A percentile compares a stretch with the other conserved stretches of the same genome.
Conservation (phyloP, 2,113 vertebrate genomes). For the Sylvilagus bachmani region DNA sequence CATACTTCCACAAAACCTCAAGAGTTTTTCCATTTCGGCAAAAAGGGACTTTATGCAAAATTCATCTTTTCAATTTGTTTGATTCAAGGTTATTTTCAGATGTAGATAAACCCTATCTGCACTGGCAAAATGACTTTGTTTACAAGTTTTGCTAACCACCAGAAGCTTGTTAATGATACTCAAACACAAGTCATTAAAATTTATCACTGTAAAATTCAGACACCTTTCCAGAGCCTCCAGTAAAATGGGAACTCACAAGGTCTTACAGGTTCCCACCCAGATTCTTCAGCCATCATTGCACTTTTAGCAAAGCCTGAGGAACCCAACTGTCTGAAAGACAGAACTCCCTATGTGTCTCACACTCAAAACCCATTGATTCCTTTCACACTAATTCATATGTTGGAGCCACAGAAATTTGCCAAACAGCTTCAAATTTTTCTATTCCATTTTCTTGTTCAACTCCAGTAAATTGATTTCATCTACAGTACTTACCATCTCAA, state of each 20-base stretch:
- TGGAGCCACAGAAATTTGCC: background rate
- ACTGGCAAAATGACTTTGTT: constrained; percentile 67
- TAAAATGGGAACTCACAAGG: constrained; percentile 78
- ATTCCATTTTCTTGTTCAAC: background rate
- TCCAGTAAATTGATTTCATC: background rate
- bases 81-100: constrained; percentile 65
- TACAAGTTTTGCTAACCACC: constrained; percentile 72
- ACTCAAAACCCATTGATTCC: background rate
- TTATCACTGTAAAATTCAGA: constrained; percentile 79
- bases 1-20: background rate
- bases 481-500: background rate
- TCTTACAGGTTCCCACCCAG: constrained; percentile 75
- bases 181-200: constrained; percentile 81
- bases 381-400: constrained; percentile 38
- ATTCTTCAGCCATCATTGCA: constrained; percentile 68
- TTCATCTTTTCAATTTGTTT: constrained; percentile 15
- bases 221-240: constrained; percentile 77
- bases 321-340: constrained; percentile 44
- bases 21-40: background rate
- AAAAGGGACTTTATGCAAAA: constrained; percentile 37
- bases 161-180: constrained; percentile 82
- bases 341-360: background rate
- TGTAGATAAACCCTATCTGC: constrained; percentile 49
- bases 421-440: constrained; percentile 18
- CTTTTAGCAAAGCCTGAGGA: constrained; percentile 69